Base-by-base conservation (phyloP, 2,113 vertebrate genomes). In the Turdus rufiventris region DNA sequence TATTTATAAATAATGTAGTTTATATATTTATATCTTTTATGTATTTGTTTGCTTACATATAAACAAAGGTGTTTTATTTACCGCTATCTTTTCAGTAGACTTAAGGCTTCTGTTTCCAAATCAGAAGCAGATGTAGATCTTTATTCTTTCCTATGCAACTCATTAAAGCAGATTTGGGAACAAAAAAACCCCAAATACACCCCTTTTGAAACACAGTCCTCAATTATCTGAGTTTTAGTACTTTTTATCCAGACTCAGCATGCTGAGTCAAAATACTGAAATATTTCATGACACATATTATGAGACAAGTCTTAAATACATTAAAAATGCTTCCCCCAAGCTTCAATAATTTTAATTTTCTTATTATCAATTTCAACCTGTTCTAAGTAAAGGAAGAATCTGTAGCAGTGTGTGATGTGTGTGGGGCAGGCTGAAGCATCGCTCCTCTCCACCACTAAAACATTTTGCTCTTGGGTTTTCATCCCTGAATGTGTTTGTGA, bases 181-280 rank as follows among this genome's bases (percentile, higher is more conserved):
- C 6, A 4, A 62, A 86, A 88, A 60, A 2, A 1, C 0, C 14
- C 5, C 26, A 87, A 21, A 25, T 4, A 26, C 10, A 57, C 5
- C 3, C 21, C 20, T 89, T 85, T 42, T 34, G n/a, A 20, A 61
- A 54, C 17, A 13, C 1, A 5, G 2, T 16, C 13, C 20, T 38
- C 12, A 31, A 6, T 68, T 78, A 42, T 9, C 21, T 7, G 17
- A 71, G 13, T 43, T 51, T n/a, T 31, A 15, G 8, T 47, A 34
- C 47, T 78, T 45, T 16, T 53, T 28, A 29, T 17, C 13, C 38
- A 77, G 23, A 26, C 82, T 45, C 3, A 3, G 18, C 73, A 16
- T 8, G 25, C 78, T 48, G 8, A n/a, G 25, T 71, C 10, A 24
- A 78, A 78, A 70, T 42, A 50, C 11, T 38, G 10, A 34, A 80